Evolutionary conservation across 2,888 invertebrate species (phyloP).

Genomic region (Agrotis exclamationis): DNA sequence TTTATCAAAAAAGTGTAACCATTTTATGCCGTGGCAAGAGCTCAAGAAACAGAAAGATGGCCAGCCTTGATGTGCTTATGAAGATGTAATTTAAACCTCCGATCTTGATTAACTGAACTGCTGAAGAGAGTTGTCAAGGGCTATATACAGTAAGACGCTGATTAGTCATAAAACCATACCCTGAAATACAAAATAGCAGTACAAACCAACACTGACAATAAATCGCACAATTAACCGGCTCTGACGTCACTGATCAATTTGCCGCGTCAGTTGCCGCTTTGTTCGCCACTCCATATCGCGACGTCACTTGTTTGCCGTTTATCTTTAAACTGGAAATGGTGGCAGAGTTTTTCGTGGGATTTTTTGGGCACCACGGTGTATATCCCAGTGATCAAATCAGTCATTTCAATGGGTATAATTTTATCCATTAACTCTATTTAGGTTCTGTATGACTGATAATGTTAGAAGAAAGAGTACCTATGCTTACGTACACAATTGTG

Average conservation of each 20-base stretch:
- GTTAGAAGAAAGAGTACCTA: no score
- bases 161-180: background rate
- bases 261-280: constrained; percentile 58
- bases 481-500: no score
- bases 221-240: constrained; percentile 56
- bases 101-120: no score
- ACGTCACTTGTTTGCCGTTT: constrained; percentile 45
- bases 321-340: constrained; percentile 22
- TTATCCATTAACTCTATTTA: no score
- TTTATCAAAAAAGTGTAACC: background rate
- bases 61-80: no score
- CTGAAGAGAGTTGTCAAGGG: no score
- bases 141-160: no score
- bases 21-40: background rate
- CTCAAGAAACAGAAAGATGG: background rate
- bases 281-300: constrained; percentile 53
- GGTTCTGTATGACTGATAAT: background rate
- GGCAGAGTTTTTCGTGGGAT: background rate
- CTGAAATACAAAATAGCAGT: constrained; percentile 22
- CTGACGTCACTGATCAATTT: constrained; percentile 62
- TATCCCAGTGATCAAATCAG: background rate
- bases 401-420: no score
- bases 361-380: background rate
- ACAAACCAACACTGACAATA: constrained; percentile 42
- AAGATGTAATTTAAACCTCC: no score